These are phyloP conservation scores for Gortyna flavago DNA, from an alignment of 2,888 invertebrate genomes.

Conservation along the genomic window DNA sequence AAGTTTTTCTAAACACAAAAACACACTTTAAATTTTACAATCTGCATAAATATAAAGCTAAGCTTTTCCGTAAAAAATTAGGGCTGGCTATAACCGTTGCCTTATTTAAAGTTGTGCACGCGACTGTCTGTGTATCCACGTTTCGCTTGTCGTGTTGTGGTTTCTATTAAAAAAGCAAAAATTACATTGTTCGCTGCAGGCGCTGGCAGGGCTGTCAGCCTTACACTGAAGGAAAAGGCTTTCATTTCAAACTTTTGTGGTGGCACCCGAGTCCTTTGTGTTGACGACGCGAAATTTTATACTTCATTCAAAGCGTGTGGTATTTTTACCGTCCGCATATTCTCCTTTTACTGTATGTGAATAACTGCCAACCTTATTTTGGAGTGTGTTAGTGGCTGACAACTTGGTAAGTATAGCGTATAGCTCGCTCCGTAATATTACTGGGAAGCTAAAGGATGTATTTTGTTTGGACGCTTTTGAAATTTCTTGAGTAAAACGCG, in stretches of 20 bases:
- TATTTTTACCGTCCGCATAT: conserved; percentile 65
- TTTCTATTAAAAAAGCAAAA: conserved; percentile 76
- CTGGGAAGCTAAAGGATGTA: conserved; percentile 29
- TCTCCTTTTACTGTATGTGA: conserved; percentile 56
- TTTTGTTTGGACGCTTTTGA: conserved; percentile 39
- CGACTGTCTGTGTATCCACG: conserved; percentile 68
- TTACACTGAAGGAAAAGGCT: conserved; percentile 66
- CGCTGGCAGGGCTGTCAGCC: conserved; percentile 72
- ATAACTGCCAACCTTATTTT: conserved; percentile 67
- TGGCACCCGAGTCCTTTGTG: conserved; percentile 71
- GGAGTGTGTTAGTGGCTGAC: conserved; percentile 61
- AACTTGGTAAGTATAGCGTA: conserved; percentile 42
- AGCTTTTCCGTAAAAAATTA: conserved; percentile 65
- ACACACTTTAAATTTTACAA: conserved; percentile 53
- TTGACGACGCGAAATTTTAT: conserved; percentile 72
- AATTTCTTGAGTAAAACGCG: conserved; percentile 37
- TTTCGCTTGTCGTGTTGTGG: conserved; percentile 71
- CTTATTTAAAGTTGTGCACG: conserved; percentile 66
- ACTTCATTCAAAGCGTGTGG: conserved; percentile 69
- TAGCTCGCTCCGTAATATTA: conserved; percentile 49
- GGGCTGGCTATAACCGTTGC: conserved; percentile 62
- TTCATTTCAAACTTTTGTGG: conserved; percentile 73
- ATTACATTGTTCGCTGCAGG: conserved; percentile 74
- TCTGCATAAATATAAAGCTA: conserved; percentile 52
- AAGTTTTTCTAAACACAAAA: conserved; percentile 40